A percentile compares a stretch with the other conserved stretches of the same genome.
phyloP scores from a whole-genome alignment of 2,113 vertebrate genomes.

The Onychostoma macrolepis region DNA sequence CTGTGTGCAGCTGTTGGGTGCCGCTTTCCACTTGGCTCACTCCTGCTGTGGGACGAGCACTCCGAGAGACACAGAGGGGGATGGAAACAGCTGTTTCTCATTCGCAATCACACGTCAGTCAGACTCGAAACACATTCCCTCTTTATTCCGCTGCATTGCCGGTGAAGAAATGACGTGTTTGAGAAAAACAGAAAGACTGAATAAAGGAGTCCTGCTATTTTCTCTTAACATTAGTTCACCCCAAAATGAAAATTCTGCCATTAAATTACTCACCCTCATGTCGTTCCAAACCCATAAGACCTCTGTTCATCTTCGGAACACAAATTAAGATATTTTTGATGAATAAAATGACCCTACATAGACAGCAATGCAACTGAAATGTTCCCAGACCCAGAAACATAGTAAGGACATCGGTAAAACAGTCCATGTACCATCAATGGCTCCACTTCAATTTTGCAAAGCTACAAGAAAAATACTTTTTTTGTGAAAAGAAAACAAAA shows the following conservation, averaged over 20 bases:
- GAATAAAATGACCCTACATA: background rate
- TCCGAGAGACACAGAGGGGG: slow-evolving; percentile 3
- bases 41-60: slow-evolving; percentile 17
- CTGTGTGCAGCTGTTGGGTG: slow-evolving; percentile 35
- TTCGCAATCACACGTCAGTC: slow-evolving; percentile 8
- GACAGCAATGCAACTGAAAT: no score
- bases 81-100: slow-evolving; percentile 47
- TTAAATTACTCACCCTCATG: no score
- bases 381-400: no score
- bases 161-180: background rate
- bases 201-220: background rate
- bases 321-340: background rate
- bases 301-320: background rate
- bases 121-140: slow-evolving; percentile 8
- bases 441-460: no score
- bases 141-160: background rate
- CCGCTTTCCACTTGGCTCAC: slow-evolving; percentile 17
- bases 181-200: background rate
- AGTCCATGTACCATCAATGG: no score
- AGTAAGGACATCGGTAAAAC: no score
- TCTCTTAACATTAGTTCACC: background rate
- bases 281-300: background rate
- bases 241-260: background rate
- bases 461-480: no score
- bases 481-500: no score